Base-by-base conservation (phyloP, 2,113 vertebrate species). In the Megaceryle torquata region DNA sequence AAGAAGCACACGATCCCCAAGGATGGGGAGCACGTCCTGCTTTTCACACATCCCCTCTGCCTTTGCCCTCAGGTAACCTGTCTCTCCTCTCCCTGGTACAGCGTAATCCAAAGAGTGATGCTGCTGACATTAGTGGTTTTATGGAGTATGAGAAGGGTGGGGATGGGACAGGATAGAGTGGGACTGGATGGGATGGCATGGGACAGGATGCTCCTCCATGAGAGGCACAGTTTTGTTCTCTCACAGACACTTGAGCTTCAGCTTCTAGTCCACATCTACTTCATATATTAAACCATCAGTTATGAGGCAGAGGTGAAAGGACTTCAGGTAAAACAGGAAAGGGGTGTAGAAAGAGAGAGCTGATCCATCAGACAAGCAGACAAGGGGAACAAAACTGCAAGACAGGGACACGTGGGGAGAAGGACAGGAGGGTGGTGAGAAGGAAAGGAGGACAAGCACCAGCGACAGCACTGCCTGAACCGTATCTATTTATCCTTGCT, bases 91-190 rank as follows among this genome's bases (percentile, higher is more conserved):
- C 76, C 54, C 68, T 11, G 35, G 41, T 1, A 3, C 39, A 46
- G 56, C 0, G 0, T 64, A 67, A 48, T 67, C 74, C 20, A 41
- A 29, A 81, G 51, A 81, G 57, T 6, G 44, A 69, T 64, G 35
- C 25, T 9, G 7, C 25, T 50, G 48, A 56, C 1, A 0, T 35
- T 7, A 22, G 17, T 1, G 1, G 29, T 48, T 88, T 92, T 43
- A 82, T 0, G 0, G 33, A 89, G 33, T 1, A 0, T 7, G 64
- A 39, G 33, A 86, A 68, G 61, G 69, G 74, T 29, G 14, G 48
- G 28, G 31, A 28, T 21, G 48, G 54, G 39, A 54, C 15, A 20
- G 68, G 7, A 31, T 19, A 61, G 80, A 51, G 50, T 7, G 13
- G 50, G 13, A 51, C 24, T 22, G 24, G 24, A 51, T 51, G 50